Evolutionary conservation across 1,140 invertebrate species (phyloP).

Genomic region (Danaus plexippus): DNA sequence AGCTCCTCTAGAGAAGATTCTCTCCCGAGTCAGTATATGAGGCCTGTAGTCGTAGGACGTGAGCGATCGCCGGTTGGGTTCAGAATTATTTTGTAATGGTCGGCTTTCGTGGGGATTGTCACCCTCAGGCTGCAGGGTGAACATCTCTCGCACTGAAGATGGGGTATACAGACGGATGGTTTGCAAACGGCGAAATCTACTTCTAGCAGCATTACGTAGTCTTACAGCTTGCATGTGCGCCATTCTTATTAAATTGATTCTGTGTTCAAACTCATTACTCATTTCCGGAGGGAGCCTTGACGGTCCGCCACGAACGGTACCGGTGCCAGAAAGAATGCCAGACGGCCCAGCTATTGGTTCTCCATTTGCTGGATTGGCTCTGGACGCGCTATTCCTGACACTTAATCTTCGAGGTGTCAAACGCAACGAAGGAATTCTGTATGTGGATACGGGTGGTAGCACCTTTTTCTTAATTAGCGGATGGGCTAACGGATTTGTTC

Average conservation of each 20-base stretch:
- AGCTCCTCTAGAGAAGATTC: conserved; percentile 19
- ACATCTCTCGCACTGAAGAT: conserved; percentile 58
- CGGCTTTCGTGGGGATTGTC: conserved; percentile 33
- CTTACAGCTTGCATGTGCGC: conserved; percentile 55
- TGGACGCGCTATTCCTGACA: conserved; percentile 15
- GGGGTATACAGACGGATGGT: conserved; percentile 57
- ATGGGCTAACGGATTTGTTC: conserved; percentile 57
- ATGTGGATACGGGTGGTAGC: conserved; percentile 43
- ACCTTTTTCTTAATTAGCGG: conserved; percentile 48
- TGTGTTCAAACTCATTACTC: conserved; percentile 47
- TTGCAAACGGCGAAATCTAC: conserved; percentile 50
- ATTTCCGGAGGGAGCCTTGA: conserved; percentile 30
- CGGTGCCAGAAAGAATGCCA: conserved; percentile 19
- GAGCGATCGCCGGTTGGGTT: conserved; percentile 30
- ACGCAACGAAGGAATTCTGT: conserved; percentile 54
- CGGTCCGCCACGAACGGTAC: conserved; percentile 23
- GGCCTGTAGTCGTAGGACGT: conserved; percentile 39
- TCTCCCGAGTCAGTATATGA: conserved; percentile 51
- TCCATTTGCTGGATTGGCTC: conserved; percentile 17
- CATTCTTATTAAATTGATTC: conserved; percentile 57
- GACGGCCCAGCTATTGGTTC: conserved; percentile 49
- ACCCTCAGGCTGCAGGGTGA: conserved; percentile 38
- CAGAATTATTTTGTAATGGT: conserved; percentile 34
- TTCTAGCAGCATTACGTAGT: conserved; percentile 47
- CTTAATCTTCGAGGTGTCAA: conserved; percentile 29